Base-by-base conservation (phyloP, 2,797 vertebrate genomes). In the Lagodon rhomboides region DNA sequence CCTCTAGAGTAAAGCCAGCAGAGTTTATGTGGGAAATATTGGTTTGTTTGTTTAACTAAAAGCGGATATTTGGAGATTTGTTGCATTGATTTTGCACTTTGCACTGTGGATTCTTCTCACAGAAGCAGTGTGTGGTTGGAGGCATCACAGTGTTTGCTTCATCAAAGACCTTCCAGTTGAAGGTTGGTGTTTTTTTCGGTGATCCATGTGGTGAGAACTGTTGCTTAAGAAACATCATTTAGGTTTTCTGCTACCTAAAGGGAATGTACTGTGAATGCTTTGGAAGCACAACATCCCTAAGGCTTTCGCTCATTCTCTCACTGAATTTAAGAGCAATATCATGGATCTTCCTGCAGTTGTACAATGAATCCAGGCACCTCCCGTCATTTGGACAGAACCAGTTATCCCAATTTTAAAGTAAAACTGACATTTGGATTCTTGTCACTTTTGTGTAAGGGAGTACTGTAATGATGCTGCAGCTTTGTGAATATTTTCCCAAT, bases 1-100 rank as follows among this genome's bases (percentile, higher is more conserved):
- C 65, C 58, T 83, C 18, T 20, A 9, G 43, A 73, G 50, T 66
- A 56, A 83, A 71, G 71, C 60, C 79, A 73, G 81, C 79, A 65
- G 59, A 59, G 20, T 59, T 50, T 51, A 41, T 63, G 23, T 41
- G n/a, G 38, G 38, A 58, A 25, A 67, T 73, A 38, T 34, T 63
- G 56, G n/a, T 9, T 34, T 22, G 49, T 69, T 72, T 70, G 54
- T 60, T 20, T 38, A 72, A 71, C 46, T 68, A 66, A 69, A 86
- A 82, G 73, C 53, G 67, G 27, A 72, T 79, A 47, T 68, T 74
- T 68, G 30, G 34, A 77, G 50, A 67, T 77, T 65, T 68, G 30
- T 10, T 1, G 38, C 22, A 46, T 13, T 53, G 41, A 54, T 51
- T 64, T 66, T 34, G 30, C 1, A 62, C 20, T 60, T n/a, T 49